Base-by-base conservation (phyloP, 2,113 vertebrate species). In the Ptilonorhynchus violaceus region DNA sequence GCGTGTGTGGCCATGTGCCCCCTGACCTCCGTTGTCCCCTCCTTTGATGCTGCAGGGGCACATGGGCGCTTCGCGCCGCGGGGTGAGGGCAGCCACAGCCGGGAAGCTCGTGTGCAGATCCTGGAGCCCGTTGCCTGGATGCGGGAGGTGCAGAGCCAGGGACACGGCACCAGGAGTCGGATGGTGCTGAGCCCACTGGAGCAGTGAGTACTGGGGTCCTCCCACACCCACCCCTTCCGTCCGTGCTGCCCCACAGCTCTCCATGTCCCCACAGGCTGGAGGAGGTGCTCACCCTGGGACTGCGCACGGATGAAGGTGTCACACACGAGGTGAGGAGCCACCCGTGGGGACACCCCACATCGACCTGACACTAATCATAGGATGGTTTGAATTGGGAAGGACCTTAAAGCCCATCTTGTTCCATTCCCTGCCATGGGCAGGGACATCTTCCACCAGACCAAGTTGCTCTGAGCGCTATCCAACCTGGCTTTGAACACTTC, bases 91-190 rank as follows among this genome's bases (percentile, higher is more conserved):
- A 70, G 93, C 24, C 25, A 33, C 12, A 64, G 66, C 12, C 97
- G 99, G 39, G 99, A 99, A 88, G 99, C 99, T 4, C 98, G 99
- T n/a, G 99, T 99, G 42, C 99, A 99, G 98, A 99, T 98, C 1
- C 96, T 98, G 93, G 99, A 99, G 76, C 99, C 99, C 0, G 97
- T 99, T 1, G 41, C 97, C 66, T 99, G 99, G 99, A 99, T 99
- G 97, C 96, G 53, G 90, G 99, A 99, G 91, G 99, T 99, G 89
- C 98, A 69, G 85, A 81, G 95, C 91, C 44, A 63, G 70, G 99
- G 99, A 20, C 99, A 99, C 0, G 98, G 98, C 37, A 99, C 99
- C 39, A 97, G 99, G 83, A 98, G 98, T 83, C 88, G 96, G 25
- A 92, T 90, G 24, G 96, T 64, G 22, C 98, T 99, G 77, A 90